Conservation (phyloP, 2,888 invertebrate species). For the Cosmia pyralina region DNA sequence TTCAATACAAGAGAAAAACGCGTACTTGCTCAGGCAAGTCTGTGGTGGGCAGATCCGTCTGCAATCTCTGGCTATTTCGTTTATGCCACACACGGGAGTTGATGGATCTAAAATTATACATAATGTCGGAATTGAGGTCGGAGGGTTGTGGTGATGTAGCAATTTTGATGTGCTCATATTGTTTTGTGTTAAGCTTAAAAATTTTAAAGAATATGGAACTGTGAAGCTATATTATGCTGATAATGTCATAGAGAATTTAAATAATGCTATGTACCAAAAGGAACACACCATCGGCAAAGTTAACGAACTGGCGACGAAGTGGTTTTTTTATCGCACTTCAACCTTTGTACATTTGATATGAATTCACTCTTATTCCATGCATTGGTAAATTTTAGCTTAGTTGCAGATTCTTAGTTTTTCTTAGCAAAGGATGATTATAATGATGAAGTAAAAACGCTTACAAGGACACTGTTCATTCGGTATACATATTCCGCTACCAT, state of each 20-base stretch:
- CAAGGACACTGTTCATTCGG: constrained; percentile 66
- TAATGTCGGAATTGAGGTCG: neutral
- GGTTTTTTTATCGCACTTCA: too few relatives aligned
- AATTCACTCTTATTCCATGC: too few relatives aligned
- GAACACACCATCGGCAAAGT: too few relatives aligned
- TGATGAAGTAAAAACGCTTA: neutral
- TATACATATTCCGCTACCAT: constrained; percentile 68
- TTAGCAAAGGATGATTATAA: constrained; percentile 29
- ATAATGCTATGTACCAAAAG: too few relatives aligned
- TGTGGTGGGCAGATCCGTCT: constrained; percentile 70
- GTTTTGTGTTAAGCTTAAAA: too few relatives aligned
- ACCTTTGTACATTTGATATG: too few relatives aligned
- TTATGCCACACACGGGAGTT: constrained; percentile 61
- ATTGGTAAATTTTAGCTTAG: too few relatives aligned
- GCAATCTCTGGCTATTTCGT: constrained; percentile 67
- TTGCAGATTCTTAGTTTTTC: too few relatives aligned
- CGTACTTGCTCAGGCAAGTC: constrained; percentile 66
- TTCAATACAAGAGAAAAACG: constrained; percentile 53
- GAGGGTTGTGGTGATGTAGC: neutral
- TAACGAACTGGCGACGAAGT: too few relatives aligned
- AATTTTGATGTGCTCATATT: too few relatives aligned
- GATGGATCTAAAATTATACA: constrained; percentile 59
- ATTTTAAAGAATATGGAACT: constrained; percentile 43
- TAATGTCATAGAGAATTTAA: too few relatives aligned
- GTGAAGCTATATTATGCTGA: constrained; percentile 19